phyloP scores from a whole-genome alignment of 2,797 vertebrate genomes.

The Enteromius paludinosus region DNA sequence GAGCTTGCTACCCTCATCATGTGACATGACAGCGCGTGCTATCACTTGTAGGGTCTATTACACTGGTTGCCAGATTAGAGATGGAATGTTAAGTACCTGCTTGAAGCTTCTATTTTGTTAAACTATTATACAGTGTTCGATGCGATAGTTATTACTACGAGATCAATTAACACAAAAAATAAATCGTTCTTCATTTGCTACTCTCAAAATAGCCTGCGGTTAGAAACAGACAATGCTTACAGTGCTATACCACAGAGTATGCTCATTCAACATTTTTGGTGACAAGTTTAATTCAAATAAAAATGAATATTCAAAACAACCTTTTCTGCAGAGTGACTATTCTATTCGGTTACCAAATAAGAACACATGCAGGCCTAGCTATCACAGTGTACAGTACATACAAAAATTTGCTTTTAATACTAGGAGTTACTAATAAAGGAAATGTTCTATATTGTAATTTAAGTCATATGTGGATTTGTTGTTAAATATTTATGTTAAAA shows the following conservation, averaged over 20 bases:
- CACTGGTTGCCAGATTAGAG: neutral
- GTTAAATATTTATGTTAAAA: no score
- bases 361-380: no score
- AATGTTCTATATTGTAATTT: no score
- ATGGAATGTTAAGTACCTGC: neutral
- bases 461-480: no score
- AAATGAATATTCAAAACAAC: no score
- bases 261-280: neutral
- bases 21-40: slow-evolving; percentile 26
- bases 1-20: slow-evolving; percentile 6
- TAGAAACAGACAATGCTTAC: neutral
- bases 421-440: no score
- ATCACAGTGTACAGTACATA: no score
- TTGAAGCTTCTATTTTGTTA: neutral
- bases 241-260: neutral
- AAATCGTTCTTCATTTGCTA: neutral
- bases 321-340: no score
- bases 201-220: neutral
- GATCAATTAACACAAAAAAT: neutral
- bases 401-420: no score
- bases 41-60: slow-evolving; percentile 4
- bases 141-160: neutral
- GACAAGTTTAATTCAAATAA: neutral
- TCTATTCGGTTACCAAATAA: no score
- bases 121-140: neutral